phyloP scores from a whole-genome alignment of 2,797 vertebrate genomes.

The Cetoscarus ocellatus region DNA sequence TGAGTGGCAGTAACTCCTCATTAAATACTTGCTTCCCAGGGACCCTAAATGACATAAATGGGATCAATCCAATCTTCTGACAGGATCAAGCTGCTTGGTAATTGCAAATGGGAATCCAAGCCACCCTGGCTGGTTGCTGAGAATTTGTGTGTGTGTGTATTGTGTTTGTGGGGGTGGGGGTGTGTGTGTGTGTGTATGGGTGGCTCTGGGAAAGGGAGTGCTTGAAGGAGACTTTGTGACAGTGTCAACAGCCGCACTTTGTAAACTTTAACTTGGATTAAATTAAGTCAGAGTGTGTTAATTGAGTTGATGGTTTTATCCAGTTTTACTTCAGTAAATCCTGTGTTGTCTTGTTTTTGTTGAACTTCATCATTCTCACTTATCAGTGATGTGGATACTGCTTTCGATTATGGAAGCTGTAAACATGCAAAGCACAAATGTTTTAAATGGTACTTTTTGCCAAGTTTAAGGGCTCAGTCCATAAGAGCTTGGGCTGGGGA shows the following conservation, averaged over 20 bases:
- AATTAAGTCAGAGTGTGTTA: too few relatives aligned
- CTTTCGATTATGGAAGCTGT: too few relatives aligned
- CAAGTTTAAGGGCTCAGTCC: too few relatives aligned
- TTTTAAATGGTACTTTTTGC: too few relatives aligned
- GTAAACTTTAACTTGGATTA: background rate
- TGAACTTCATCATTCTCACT: too few relatives aligned
- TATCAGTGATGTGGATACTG: too few relatives aligned
- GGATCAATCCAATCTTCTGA: slow-evolving; percentile 78
- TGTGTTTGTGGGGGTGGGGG: background rate
- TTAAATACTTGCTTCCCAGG: slow-evolving; percentile 74
- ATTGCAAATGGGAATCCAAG: slow-evolving; percentile 76
- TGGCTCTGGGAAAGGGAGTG: slow-evolving; percentile 12
- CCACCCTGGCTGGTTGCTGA: slow-evolving; percentile 47
- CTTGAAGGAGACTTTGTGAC: background rate
- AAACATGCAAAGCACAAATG: too few relatives aligned
- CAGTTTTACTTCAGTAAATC: too few relatives aligned
- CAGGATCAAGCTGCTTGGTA: slow-evolving; percentile 74
- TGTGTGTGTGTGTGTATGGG: slow-evolving; percentile 10
- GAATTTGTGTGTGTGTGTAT: slow-evolving; percentile 18
- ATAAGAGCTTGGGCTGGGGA: too few relatives aligned
- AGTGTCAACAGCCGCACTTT: background rate
- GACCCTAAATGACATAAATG: slow-evolving; percentile 76
- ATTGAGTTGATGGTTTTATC: too few relatives aligned
- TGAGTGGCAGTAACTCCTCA: slow-evolving; percentile 66
- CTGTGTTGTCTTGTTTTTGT: too few relatives aligned